Conservation (phyloP, 2,113 vertebrate genomes). For the Axis porcinus region DNA sequence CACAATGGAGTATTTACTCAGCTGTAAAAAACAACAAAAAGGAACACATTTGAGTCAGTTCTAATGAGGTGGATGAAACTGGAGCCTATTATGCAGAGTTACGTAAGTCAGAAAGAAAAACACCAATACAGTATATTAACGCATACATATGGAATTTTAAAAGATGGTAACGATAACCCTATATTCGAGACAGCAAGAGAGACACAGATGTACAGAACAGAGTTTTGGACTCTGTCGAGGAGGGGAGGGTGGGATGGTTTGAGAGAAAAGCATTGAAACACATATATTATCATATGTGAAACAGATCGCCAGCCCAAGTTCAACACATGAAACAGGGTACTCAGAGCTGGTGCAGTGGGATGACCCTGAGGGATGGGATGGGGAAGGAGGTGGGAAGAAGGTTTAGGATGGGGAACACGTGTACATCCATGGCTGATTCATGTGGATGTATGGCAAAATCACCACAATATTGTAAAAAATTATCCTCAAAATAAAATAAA, state of each 20-base stretch:
- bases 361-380: rapidly evolving
- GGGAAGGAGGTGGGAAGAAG: rapidly evolving
- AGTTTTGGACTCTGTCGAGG: background rate
- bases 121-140: rapidly evolving
- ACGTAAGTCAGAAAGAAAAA: background rate
- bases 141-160: background rate
- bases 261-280: background rate
- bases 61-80: background rate
- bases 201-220: background rate
- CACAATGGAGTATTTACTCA: background rate
- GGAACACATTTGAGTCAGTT: background rate
- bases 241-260: background rate
- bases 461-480: background rate
- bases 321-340: rapidly evolving
- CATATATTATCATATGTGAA: background rate
- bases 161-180: rapidly evolving
- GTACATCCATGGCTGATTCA: rapidly evolving
- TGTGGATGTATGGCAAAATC: background rate
- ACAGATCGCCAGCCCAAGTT: rapidly evolving
- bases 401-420: rapidly evolving
- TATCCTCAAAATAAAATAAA: background rate
- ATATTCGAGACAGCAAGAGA: rapidly evolving
- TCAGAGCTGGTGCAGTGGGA: rapidly evolving
- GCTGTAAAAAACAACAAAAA: background rate
- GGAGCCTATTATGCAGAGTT: background rate